These are phyloP conservation scores for Seriola aureovittata DNA, from an alignment of 2,113 vertebrate species.

Conservation along the genomic window DNA sequence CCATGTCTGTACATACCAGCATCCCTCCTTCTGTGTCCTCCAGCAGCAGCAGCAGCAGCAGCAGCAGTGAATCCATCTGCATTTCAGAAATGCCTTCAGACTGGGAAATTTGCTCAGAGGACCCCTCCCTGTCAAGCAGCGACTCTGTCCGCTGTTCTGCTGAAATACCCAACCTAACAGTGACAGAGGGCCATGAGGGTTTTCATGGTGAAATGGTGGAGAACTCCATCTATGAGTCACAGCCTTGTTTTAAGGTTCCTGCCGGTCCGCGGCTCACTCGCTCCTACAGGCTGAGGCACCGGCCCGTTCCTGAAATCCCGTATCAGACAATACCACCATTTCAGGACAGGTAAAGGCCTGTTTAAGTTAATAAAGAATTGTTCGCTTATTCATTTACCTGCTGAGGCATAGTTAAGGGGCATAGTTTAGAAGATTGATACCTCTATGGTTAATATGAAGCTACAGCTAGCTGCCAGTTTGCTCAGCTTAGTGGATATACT, in stretches of 20 bases:
- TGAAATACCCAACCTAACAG: conserved; percentile 8
- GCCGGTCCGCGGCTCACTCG: conserved; percentile 64
- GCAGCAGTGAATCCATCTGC: conserved; percentile 69
- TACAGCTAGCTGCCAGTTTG: background rate
- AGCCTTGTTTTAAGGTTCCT: conserved; percentile 39
- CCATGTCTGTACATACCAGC: background rate
- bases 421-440: background rate
- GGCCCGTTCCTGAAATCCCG: conserved; percentile 93
- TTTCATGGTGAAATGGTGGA: conserved; percentile 91
- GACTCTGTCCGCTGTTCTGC: conserved; percentile 29
- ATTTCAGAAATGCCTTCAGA: conserved; percentile 65
- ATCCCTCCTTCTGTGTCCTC: background rate
- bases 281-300: conserved; percentile 91
- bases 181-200: conserved; percentile 41
- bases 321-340: conserved; percentile 4
- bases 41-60: conserved; percentile 67
- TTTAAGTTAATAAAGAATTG: background rate
- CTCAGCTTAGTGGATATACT: too few relatives aligned
- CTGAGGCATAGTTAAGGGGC: background rate
- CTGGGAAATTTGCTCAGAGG: conserved; percentile 67
- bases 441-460: background rate
- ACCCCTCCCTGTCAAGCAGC: conserved; percentile 21
- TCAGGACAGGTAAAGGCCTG: conserved; percentile 71
- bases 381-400: background rate
- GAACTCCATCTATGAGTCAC: conserved; percentile 88